Conservation (phyloP, 2,797 vertebrate genomes). For the Malacoraja senta region DNA sequence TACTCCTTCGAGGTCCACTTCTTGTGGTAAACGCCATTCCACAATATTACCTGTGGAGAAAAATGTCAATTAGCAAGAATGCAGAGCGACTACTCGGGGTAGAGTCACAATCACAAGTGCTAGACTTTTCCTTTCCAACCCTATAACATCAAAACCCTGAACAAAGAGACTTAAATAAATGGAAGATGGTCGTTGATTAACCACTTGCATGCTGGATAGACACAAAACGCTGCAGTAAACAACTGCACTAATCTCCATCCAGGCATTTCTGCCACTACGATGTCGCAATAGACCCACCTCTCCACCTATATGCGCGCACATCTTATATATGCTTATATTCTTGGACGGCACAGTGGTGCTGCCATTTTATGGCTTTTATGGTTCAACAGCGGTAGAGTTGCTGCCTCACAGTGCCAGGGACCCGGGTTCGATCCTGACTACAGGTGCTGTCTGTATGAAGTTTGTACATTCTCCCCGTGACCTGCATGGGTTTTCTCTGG, state of each 20-base stretch:
- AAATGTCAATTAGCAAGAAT: background rate
- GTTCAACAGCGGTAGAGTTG: no score
- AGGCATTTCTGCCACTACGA: background rate
- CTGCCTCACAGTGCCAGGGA: no score
- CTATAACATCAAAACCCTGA: background rate
- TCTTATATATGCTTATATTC: no score
- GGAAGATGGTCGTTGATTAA: background rate
- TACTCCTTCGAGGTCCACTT: slow-evolving; percentile 87
- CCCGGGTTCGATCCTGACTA: no score
- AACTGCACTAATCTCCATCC: background rate
- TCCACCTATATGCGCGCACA: background rate
- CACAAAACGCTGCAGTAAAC: no score
- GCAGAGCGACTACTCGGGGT: fast-evolving
- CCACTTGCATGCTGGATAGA: background rate
- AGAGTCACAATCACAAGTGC: background rate
- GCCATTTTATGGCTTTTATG: no score
- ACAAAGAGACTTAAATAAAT: slow-evolving; percentile 31
- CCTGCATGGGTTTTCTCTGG: no score
- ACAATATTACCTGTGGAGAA: slow-evolving; percentile 80
- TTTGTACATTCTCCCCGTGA: no score
- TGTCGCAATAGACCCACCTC: background rate
- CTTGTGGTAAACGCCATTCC: slow-evolving; percentile 92
- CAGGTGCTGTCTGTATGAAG: no score
- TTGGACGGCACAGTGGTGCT: no score
- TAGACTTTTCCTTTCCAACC: background rate